A percentile compares a stretch with the other conserved stretches of the same genome.
These are phyloP conservation scores for Conus betulinus DNA, from an alignment of 1,140 invertebrate species.

Conservation along the genomic window DNA sequence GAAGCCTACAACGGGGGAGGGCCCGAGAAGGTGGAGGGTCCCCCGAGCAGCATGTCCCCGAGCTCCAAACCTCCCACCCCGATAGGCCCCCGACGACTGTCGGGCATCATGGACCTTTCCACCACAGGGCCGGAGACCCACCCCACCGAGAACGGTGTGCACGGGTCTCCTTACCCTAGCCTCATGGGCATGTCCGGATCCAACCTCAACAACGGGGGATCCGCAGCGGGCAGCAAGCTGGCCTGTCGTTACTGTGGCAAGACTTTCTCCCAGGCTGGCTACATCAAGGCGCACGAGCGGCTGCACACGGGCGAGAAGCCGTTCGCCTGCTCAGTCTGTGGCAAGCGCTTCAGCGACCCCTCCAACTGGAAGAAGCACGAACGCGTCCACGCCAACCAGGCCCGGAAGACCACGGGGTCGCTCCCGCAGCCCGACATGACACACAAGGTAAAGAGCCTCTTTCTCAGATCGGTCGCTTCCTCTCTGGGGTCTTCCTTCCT, in stretches of 20 bases:
- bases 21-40: neutral
- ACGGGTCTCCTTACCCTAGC: constrained; percentile 2
- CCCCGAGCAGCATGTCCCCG: constrained; percentile 7
- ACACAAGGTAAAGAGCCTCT: constrained; percentile 41
- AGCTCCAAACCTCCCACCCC: constrained; percentile 28
- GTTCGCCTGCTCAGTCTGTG: constrained; percentile 75
- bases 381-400: constrained; percentile 75
- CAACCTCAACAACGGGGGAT: constrained; percentile 20
- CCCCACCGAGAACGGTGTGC: constrained; percentile 20
- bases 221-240: constrained; percentile 45
- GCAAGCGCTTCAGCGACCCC: constrained; percentile 73
- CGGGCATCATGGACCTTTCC: constrained; percentile 35
- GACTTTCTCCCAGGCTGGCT: constrained; percentile 66
- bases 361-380: constrained; percentile 76
- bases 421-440: constrained; percentile 18
- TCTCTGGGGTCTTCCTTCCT: neutral
- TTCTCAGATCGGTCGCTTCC: neutral
- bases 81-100: neutral
- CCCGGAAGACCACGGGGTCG: constrained; percentile 40
- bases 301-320: constrained; percentile 81
- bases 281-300: constrained; percentile 78
- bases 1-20: constrained; percentile 47
- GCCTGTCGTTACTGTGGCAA: constrained; percentile 67
- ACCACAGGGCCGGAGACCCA: constrained; percentile 18
- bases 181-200: constrained; percentile 3